Conservation (phyloP, 2,888 invertebrate genomes). For the Pollenia angustigena region DNA sequence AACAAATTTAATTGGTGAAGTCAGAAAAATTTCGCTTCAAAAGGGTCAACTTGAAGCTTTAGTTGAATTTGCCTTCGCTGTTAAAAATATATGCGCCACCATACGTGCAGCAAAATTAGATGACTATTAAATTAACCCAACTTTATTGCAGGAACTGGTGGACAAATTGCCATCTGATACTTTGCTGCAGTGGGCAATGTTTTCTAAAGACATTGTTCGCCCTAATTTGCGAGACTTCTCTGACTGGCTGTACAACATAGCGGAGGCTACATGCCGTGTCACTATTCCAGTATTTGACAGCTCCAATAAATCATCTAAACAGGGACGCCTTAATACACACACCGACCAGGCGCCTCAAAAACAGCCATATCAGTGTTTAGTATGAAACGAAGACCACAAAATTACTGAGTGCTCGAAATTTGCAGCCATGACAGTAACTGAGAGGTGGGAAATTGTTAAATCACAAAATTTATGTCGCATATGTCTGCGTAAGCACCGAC, state of each 20-base stretch:
- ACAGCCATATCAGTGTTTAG: conserved; percentile 9
- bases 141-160: conserved; percentile 30
- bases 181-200: conserved; percentile 40
- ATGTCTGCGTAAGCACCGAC: conserved; percentile 20
- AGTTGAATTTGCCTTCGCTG: too few relatives aligned
- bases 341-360: not conserved
- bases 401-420: conserved; percentile 1
- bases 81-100: conserved; percentile 10
- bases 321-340: conserved; percentile 11
- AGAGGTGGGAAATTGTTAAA: conserved; percentile 24
- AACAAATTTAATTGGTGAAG: conserved; percentile 7
- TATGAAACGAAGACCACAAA: conserved; percentile 22
- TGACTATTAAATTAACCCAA: conserved; percentile 29
- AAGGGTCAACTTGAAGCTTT: conserved; percentile 25
- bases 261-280: conserved; percentile 23
- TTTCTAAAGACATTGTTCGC: conserved; percentile 12
- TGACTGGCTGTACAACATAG: conserved; percentile 34
- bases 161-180: conserved; percentile 39
- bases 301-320: not conserved
- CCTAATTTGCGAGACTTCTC: conserved; percentile 34
- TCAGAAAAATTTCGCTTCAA: conserved; percentile 11
- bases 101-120: conserved; percentile 22
- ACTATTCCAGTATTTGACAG: conserved; percentile 8
- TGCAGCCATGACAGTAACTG: not conserved
- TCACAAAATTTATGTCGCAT: conserved; percentile 20